These are phyloP conservation scores for Stegodyphus dumicola DNA, from an alignment of 1,140 invertebrate genomes.

Conservation along the genomic window DNA sequence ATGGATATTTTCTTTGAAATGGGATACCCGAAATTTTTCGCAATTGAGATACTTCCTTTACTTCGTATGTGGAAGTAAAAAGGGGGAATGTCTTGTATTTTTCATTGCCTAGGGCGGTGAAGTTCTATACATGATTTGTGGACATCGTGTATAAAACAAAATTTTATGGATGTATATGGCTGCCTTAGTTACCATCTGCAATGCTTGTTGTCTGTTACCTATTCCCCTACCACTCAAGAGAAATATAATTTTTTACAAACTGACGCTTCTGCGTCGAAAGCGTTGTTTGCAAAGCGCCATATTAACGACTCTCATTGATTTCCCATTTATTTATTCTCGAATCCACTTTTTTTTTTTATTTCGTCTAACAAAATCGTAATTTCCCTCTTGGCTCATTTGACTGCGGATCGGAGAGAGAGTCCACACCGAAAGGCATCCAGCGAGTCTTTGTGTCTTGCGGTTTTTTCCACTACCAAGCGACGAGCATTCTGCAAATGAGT, in stretches of 20 bases:
- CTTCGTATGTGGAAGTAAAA: too few species aligned
- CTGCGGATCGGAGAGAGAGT: slow-evolving; percentile 1
- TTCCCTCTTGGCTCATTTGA: slow-evolving; percentile 57
- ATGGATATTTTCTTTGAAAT: too few species aligned
- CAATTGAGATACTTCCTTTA: too few species aligned
- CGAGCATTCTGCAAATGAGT: slow-evolving; percentile 59
- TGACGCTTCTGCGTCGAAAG: neutral
- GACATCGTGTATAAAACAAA: too few species aligned
- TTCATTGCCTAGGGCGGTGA: too few species aligned
- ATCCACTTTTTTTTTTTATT: neutral
- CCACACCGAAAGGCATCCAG: neutral
- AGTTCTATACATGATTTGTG: too few species aligned
- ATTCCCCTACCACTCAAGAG: neutral
- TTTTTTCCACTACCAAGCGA: slow-evolving; percentile 30
- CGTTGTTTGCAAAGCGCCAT: neutral
- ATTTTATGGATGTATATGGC: neutral
- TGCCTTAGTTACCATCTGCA: neutral
- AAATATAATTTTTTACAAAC: neutral
- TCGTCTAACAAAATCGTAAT: slow-evolving; percentile 15
- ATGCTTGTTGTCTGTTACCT: neutral
- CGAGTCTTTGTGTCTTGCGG: slow-evolving; percentile 48
- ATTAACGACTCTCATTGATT: slow-evolving; percentile 38
- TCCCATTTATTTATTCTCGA: slow-evolving; percentile 49
- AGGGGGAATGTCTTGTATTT: too few species aligned
- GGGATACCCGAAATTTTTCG: too few species aligned